These are phyloP conservation scores for Amblyopsis hoosieri DNA, from an alignment of 2,797 vertebrate species.

Conservation along the genomic window DNA sequence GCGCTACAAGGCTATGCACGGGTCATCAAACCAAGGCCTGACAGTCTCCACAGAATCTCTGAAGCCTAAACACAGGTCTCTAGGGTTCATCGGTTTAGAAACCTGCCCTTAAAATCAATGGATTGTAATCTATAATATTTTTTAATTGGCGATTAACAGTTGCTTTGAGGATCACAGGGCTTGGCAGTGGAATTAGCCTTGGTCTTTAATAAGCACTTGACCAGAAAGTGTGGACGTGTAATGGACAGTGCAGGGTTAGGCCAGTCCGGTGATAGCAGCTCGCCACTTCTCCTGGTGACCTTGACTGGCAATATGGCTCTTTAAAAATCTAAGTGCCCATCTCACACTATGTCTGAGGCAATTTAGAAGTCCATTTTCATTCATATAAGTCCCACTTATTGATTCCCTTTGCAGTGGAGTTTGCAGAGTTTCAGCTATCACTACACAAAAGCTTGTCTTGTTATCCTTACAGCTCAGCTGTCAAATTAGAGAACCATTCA, in stretches of 20 bases:
- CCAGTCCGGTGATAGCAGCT: conserved; percentile 53
- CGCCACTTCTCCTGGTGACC: conserved; percentile 65
- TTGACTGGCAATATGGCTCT: conserved; percentile 72
- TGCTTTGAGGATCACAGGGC: conserved; percentile 75
- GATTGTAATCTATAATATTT: conserved; percentile 76
- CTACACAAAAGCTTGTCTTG: conserved; percentile 65
- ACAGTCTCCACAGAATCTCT: conserved; percentile 25
- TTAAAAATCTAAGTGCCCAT: conserved; percentile 76
- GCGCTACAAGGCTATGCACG: conserved; percentile 19
- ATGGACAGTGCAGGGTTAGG: conserved; percentile 62
- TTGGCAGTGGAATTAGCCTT: conserved; percentile 66
- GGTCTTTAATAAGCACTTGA: conserved; percentile 75
- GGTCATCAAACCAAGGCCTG: conserved; percentile 36
- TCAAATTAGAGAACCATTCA: conserved; percentile 16
- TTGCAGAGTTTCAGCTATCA: conserved; percentile 70
- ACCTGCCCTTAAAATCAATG: conserved; percentile 69
- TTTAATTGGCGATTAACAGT: conserved; percentile 78
- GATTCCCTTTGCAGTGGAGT: conserved; percentile 51
- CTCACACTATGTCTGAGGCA: conserved; percentile 70
- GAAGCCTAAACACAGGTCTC: conserved; percentile 34
- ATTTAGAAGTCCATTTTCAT: conserved; percentile 69
- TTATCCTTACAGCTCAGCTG: conserved; percentile 57
- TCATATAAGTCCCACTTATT: conserved; percentile 70
- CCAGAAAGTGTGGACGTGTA: conserved; percentile 55
- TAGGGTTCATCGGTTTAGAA: conserved; percentile 28